Base-by-base conservation (phyloP, 2,888 invertebrate species). In the Macrosiphum euphorbiae region DNA sequence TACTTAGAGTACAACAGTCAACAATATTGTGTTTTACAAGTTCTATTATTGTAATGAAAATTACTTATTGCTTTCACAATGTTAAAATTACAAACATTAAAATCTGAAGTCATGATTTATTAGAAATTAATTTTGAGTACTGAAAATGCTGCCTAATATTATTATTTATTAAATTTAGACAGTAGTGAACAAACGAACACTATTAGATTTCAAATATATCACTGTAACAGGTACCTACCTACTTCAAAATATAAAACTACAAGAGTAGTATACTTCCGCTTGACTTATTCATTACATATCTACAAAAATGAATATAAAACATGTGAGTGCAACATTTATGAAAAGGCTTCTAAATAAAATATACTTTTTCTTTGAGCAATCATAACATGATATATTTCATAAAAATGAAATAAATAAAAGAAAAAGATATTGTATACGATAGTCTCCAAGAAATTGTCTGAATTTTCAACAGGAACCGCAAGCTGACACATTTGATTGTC, bases 321-420 rank as follows among this genome's bases (percentile, higher is more conserved):
- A 35, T 78, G 20, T 0, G 20, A 2, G 35, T 20, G 1, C 20
- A 20, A 35, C 20, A 20, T 35, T 5, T 35, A 35, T 35, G 20
- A 8, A 78, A 16, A 78, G 35, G 35, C 20, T 78, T 78, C 8
- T 1, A 8, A 78, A 35, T 78, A 78, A 41, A 78, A 78, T 67
- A 78, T 35, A 35, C 0, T 78, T 78, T 78, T 78, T 35, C 20
- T 78, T 35, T 35, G 20, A 78, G 3, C 20, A 78, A 35, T 26
- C 35, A 78, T 35, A 35, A 78, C 20, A 35, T 86, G 3, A 86
- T 47, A 86, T 50, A 50, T 86, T 86, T 50, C 47, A 87, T n/a
- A 1, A 87, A 35, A 50, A 52, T n/a, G 16, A n/a, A 87, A 88
- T 88, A 88, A 35, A 87, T 52, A 88, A 88, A n/a, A 88, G 50